A percentile compares a stretch with the other conserved stretches of the same genome.
Evolutionary conservation across 2,113 vertebrate genomes (phyloP).

Genomic region (Epinephelus moara): DNA sequence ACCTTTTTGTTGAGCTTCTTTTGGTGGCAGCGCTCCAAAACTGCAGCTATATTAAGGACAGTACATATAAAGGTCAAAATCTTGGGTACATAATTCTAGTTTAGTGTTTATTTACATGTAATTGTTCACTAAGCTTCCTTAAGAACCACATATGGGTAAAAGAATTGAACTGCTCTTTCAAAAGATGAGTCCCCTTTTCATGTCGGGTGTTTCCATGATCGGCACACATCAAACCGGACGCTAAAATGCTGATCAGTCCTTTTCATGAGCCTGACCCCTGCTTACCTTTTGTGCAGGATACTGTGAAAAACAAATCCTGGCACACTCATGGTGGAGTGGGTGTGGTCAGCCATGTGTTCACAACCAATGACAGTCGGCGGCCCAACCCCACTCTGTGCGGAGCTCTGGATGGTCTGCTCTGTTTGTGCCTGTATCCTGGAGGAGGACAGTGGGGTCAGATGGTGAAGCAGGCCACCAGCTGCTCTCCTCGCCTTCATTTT

Average conservation of each 20-base stretch:
- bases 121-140: neutral
- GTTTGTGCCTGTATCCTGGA: slow-evolving; percentile 49
- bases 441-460: slow-evolving; percentile 75
- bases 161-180: neutral
- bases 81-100: neutral
- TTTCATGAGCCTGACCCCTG: slow-evolving; percentile 21
- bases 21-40: neutral
- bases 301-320: slow-evolving; percentile 37
- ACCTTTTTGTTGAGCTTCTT: neutral
- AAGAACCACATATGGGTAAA: no score
- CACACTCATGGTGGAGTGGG: slow-evolving; percentile 49
- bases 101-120: neutral
- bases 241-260: slow-evolving; percentile 21
- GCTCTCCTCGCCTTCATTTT: slow-evolving; percentile 52
- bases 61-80: neutral
- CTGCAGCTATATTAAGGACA: neutral
- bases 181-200: neutral
- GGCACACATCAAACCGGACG: neutral
- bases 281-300: slow-evolving; percentile 16
- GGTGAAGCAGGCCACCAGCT: slow-evolving; percentile 76
- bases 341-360: slow-evolving; percentile 60
- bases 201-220: neutral
- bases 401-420: slow-evolving; percentile 22
- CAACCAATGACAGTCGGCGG: slow-evolving; percentile 48
- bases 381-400: slow-evolving; percentile 30